Base-by-base conservation (phyloP, 2,888 invertebrate genomes). In the Gisinianus flammeolus region DNA sequence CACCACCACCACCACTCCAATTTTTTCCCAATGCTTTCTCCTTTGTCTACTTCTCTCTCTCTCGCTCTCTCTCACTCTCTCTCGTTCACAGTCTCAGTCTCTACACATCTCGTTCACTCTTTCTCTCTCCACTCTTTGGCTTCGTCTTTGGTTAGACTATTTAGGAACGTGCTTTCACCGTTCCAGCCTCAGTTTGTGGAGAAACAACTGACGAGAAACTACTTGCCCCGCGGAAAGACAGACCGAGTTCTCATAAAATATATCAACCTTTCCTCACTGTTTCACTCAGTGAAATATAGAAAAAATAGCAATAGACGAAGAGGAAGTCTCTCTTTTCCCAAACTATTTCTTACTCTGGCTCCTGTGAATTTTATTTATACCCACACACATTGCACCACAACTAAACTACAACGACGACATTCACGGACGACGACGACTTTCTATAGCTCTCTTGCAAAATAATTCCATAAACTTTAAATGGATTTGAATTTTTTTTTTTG, bases 121-220 rank as follows among this genome's bases (percentile, higher is more conserved):
- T 24, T 24, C 26, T n/a, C 24, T 24, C 24, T 58, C 10, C 52
- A n/a, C n/a, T n/a, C n/a, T 35, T 35, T 12, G 35, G 5, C 35
- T 35, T 35, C 35, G 35, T 35, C 2, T 44, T 22, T 58, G 64
- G 64, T 56, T 10, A 35, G 58, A 62, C 73, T 62, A 73, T 76
- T 76, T 68, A 76, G 76, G 68, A 69, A 56, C 76, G 68, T 58
- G 76, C 69, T 58, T 68, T 30, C 67, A 28, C 69, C 67, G n/a
- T 30, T 56, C 22, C 31, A 54, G 22, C n/a, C 58, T 76, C 76
- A 76, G 76, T 76, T 69, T 68, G 69, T 28, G 35, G 56, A 69
- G 76, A 30, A 76, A 69, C 56, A 76, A 56, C 31, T 33, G 52
- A 76, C 54, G 58, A 68, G 68, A 22, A 54, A 69, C 69, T 35